These are phyloP conservation scores for Mus musculus DNA, from an alignment of 2,113 vertebrate genomes.

Conservation along the genomic window GRCm39 chr10:108639501-108640000, in stretches of 20 bases:
- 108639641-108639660: not conserved
- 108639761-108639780: not conserved
- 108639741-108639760: not conserved
- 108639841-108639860: not conserved
- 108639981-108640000: not conserved
- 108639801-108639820: not conserved
- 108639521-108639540: not conserved
- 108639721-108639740: not conserved
- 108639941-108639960: not conserved
- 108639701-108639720: not conserved
- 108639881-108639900: not conserved
- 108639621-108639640: not conserved
- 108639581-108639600: not conserved
- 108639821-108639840: not conserved
- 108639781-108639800: not conserved
- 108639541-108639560: slow-evolving; percentile 37
- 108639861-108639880: not conserved
- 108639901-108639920: not conserved
- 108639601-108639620: not conserved
- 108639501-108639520: not conserved
- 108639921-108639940: not conserved
- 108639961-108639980: slow-evolving; percentile 16
- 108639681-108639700: not conserved
- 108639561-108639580: slow-evolving; percentile 34
- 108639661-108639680: not conserved